Conservation (phyloP, 2,113 vertebrate species). For the Perccottus glenii region DNA sequence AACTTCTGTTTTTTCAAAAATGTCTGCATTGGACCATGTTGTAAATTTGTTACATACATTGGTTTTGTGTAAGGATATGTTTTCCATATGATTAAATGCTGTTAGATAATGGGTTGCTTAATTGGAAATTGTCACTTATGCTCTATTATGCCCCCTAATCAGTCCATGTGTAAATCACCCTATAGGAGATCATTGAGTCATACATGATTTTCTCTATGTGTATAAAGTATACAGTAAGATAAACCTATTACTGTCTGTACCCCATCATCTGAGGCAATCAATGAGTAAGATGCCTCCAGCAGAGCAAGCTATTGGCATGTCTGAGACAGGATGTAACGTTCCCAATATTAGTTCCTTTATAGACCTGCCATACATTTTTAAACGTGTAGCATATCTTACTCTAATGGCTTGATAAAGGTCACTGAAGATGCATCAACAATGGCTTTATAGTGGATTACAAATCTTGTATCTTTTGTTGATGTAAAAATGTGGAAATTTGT, state of each 20-base stretch:
- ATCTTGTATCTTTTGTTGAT: background rate
- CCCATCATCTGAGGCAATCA: conserved; percentile 30
- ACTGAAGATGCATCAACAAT: background rate
- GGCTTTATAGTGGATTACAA: background rate
- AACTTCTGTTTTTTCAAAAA: no score
- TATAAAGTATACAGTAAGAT: background rate
- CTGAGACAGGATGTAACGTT: background rate
- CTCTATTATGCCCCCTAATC: background rate
- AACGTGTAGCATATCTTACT: background rate
- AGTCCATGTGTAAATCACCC: no score
- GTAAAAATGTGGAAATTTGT: no score
- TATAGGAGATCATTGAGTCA: background rate
- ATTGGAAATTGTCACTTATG: no score
- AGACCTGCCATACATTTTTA: background rate
- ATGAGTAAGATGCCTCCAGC: conserved; percentile 45
- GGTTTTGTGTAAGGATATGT: no score
- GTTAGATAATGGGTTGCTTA: no score
- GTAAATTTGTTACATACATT: no score
- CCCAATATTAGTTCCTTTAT: background rate
- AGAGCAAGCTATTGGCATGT: conserved; percentile 21
- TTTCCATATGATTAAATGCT: no score
- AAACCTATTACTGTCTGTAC: conserved; percentile 19
- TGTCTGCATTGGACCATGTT: no score
- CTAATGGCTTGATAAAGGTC: background rate
- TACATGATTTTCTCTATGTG: background rate